Base-by-base conservation (phyloP, 2,888 invertebrate species). In the Diadromus collaris region DNA sequence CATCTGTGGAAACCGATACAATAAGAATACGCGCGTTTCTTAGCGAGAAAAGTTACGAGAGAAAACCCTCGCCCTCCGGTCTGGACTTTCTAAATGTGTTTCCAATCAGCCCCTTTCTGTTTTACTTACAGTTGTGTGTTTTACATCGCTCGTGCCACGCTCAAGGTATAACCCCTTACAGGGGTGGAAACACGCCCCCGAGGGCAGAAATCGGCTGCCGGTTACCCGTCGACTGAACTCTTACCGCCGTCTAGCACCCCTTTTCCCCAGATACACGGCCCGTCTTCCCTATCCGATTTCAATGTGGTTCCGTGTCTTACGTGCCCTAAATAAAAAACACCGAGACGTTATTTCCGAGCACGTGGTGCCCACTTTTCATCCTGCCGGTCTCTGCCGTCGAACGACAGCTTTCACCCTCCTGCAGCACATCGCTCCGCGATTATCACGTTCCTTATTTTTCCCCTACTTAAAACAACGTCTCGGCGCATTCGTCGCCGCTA, bases 281-380 rank as follows among this genome's bases (percentile, higher is more conserved):
- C 16, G 86, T 86, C 85, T 86, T 85, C 84, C 85, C 86, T 87
- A 87, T 89, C 87, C 85, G 88, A 89, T 89, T 89, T 89, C 89
- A 89, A 89, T 88, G 88, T 87, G 87, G 86, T 87, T 88, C 87
- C 84, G 65, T 54, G 70, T 70, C 85, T 88, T 89, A 89, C 89
- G 89, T 89, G 89, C 87, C 83, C 85, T 86, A 87, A 89, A 89
- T 89, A 86, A 89, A 87, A 89, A 89, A 88, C 87, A 89, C 84
- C 44, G 83, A 85, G 85, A 13, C 85, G 84, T 85, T 86, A 87
- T 86, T 86, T 84, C 84, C 81, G 85, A 38, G 38, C 88, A 88
- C 86, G 88, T 86, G 87, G 82, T 83, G 82, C 80, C 81, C 83
- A 85, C 85, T 86, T 86, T 83, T 86, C 85, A 84, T 82, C 67